phyloP scores from a whole-genome alignment of 2,113 vertebrate species.

The Barbus barbus region DNA sequence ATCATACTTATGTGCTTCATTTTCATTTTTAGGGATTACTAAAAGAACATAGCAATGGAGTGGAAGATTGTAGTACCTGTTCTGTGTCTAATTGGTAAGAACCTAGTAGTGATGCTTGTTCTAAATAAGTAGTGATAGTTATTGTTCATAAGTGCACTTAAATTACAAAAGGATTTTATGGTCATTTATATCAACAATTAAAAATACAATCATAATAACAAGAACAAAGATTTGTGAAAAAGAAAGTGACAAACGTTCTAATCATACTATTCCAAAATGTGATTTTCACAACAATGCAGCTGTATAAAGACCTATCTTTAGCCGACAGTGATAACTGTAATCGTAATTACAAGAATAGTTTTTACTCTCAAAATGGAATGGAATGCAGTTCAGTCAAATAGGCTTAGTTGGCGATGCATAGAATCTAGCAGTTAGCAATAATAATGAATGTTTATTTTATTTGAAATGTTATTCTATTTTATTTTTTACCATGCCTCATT shows the following conservation, averaged over 20 bases:
- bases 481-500: neutral
- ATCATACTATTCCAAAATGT: neutral
- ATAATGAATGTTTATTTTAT: no score
- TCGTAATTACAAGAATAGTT: neutral
- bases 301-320: no score
- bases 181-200: no score
- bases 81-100: slow-evolving; percentile 17
- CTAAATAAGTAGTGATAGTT: neutral
- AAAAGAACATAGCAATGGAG: neutral
- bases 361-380: no score
- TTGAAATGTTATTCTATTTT: no score
- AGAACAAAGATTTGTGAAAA: neutral
- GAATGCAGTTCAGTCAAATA: no score
- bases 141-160: neutral
- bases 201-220: no score
- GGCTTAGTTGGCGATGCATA: no score
- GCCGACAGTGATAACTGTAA: neutral
- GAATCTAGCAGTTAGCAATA: no score
- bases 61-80: slow-evolving; percentile 11
- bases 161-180: neutral
- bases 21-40: neutral
- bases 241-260: neutral
- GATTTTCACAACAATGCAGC: neutral
- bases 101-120: neutral
- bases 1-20: no score